Base-by-base conservation (phyloP, 2,797 vertebrate species). In the Falco columbarius region DNA sequence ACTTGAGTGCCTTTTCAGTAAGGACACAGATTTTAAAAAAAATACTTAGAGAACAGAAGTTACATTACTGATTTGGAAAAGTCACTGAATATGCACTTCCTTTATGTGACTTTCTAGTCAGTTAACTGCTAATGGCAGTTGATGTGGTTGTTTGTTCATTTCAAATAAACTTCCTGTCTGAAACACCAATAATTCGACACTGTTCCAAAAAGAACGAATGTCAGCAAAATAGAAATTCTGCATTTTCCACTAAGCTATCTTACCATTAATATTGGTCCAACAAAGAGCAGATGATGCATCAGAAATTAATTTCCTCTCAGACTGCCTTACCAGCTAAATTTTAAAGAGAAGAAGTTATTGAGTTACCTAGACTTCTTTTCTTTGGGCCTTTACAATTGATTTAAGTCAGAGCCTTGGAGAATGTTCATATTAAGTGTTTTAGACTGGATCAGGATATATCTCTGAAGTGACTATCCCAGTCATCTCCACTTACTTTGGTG, bases 41-140 rank as follows among this genome's bases (percentile, higher is more conserved):
- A 34, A 23, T n/a, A 40, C 38, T 92, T 51, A 65, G 22, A 93
- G 19, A 71, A 71, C 15, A 56, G 24, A 83, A 74, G 32, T 82
- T 90, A 54, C 32, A 81, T 77, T 87, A 51, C 17, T 85, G 47
- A 12, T 67, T 74, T 91, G 42, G 51, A 89, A 95, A 88, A 91
- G 51, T 62, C 72, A 66, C 51, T 86, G 75, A 90, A 90, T 86
- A 62, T 52, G 49, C 42, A 47, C 11, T 88, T 90, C 63, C 36
- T 47, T 79, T 54, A 91, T 51, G 34, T 1, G 12, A 90, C 70
- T 96, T 95, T 85, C 79, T 80, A 72, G 67, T 85, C 72, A 88
- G 59, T 91, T 92, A 82, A 89, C 54, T 85, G 38, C 55, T 94
- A 85, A 91, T 80, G 46, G 22, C 55, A 91, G 51, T 6, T 91